Evolutionary conservation across 2,113 vertebrate species (phyloP), one percentile per base, ranked within the genome.

Genomic region (Taurulus bubalis): DNA sequence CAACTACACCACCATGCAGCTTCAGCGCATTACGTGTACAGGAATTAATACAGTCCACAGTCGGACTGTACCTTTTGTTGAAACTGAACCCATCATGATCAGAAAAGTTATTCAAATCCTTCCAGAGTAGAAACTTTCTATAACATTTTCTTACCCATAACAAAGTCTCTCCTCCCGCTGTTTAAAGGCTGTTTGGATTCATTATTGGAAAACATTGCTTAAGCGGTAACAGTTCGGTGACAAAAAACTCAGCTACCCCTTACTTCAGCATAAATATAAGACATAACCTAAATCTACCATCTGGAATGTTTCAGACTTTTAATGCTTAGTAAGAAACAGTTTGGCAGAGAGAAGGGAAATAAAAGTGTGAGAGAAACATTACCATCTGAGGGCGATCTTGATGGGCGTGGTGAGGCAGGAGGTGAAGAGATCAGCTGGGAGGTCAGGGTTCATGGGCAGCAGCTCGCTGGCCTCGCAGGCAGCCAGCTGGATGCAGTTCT

Each of bases 331-430:
- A 4, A 18, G 9, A 67, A 30, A 20, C 8, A 20, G 22, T 40
- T 36, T 11, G 49, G 32, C 10, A n/a, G 20, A 59, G 18, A 1
- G 65, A 65, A 53, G 4, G 22, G 7, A 3, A 38, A 11, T 53
- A 3, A 36, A 28, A 56, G 38, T 3, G 12, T 1, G 34, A 10
- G 24, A 32, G 49, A 38, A 24, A n/a, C 4, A 0, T 97, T 90
- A 99, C 98, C 98, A 99, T 89, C 98, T 94, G 83, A 99, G 95
- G 0, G 98, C 98, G 0, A 99, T 99, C 92, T 98, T 99, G 95
- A 99, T 99, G 38, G 98, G 98, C 0, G 98, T 99, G 55, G 98
- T 99, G 93, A 99, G 96, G 93, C 98, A 99, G 64, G 98, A 98
- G 0, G 98, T 99, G 95, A 99, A 99, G 4, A 99, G 97, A 94